These are phyloP conservation scores for Parazoanthus atlanticus DNA, from an alignment of 92 coral and sea anemone species.

Conservation along the genomic window DNA sequence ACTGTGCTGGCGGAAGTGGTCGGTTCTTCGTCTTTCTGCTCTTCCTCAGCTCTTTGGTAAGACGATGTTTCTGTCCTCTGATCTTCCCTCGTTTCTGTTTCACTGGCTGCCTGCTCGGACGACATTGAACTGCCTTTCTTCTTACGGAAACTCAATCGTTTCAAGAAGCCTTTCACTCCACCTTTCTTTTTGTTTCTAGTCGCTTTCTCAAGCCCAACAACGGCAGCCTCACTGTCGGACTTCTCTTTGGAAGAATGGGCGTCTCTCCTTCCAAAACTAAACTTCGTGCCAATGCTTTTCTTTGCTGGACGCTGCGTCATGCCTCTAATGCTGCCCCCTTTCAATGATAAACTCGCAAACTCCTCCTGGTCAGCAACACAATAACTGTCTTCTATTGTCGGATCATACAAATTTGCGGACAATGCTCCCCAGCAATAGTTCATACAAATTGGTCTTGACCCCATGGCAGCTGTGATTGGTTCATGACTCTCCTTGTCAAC, in stretches of 20 bases:
- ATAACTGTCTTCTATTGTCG: neutral
- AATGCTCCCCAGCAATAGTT: no score
- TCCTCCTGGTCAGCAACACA: neutral
- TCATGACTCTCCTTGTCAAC: constrained; percentile 68
- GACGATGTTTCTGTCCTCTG: neutral
- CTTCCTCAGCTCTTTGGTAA: neutral
- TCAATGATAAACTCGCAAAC: neutral
- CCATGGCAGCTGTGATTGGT: constrained; percentile 45
- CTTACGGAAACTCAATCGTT: constrained; percentile 12
- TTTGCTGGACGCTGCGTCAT: neutral
- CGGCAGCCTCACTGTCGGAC: neutral
- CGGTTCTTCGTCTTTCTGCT: neutral
- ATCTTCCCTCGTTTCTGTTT: neutral
- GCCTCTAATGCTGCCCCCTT: neutral
- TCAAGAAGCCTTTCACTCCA: constrained; percentile 20
- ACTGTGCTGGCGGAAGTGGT: neutral
- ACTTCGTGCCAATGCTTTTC: neutral
- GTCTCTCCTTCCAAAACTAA: neutral
- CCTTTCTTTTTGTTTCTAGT: neutral
- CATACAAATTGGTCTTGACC: neutral
- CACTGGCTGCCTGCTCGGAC: neutral
- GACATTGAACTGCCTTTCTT: neutral
- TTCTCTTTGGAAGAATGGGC: neutral
- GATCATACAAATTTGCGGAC: neutral
- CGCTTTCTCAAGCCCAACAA: neutral